Conservation (phyloP, 92 coral and sea anemone species). For the Virgularia gustaviana region DNA sequence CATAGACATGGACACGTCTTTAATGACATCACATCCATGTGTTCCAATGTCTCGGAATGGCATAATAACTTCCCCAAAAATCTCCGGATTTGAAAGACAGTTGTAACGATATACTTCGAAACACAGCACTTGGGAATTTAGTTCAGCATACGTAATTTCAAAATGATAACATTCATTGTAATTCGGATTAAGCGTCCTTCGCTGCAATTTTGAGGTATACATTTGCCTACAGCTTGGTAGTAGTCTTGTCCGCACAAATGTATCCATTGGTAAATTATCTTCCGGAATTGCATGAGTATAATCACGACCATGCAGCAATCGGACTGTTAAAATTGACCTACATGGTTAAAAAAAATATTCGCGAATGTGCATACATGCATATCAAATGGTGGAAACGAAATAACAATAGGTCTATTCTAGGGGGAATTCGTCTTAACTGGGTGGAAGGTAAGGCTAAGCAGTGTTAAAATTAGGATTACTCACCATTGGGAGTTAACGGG, state of each 20-base stretch:
- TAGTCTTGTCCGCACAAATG: constrained; percentile 79
- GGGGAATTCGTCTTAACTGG: too few species aligned
- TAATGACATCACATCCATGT: constrained; percentile 74
- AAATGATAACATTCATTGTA: constrained; percentile 80
- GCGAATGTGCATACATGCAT: background rate
- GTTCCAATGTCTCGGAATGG: constrained; percentile 76
- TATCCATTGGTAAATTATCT: constrained; percentile 62
- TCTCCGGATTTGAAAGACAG: constrained; percentile 72
- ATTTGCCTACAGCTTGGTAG: constrained; percentile 78
- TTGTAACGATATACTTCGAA: constrained; percentile 79
- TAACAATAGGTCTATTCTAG: background rate
- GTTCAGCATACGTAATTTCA: constrained; percentile 73
- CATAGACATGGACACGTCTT: constrained; percentile 82
- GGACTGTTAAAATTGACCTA: constrained; percentile 32
- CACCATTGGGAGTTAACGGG: too few species aligned
- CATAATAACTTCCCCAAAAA: constrained; percentile 76
- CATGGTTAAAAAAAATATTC: background rate
- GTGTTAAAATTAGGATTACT: too few species aligned
- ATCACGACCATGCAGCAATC: constrained; percentile 31
- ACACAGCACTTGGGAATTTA: constrained; percentile 69
- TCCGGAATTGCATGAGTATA: constrained; percentile 37
- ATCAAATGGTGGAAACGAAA: background rate
- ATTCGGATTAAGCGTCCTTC: constrained; percentile 73
- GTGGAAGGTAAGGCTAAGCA: too few species aligned
- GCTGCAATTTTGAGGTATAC: constrained; percentile 72